Evolutionary conservation across 2,888 invertebrate species (phyloP), one percentile per base, ranked within the genome.

Genomic region (Pachycephus smyrnensis): DNA sequence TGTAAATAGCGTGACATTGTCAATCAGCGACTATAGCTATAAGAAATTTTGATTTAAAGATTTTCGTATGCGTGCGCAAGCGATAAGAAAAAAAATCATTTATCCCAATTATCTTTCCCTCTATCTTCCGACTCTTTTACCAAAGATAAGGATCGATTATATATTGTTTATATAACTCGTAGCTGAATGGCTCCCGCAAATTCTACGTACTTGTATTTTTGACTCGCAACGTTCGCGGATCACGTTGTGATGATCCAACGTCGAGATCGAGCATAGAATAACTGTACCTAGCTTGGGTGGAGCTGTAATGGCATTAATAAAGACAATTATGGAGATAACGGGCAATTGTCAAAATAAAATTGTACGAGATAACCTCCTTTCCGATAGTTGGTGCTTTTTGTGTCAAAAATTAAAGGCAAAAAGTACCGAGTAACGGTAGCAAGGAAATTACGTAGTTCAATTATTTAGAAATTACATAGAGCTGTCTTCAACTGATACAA

Each of bases 271-370:
- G 30, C 15, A 33, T 75, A 68, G 84, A 86, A 87, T 23, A 55
- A 55, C 84, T 87, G 88, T 90, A 88, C 85, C 86, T 89, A 87
- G 86, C 88, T 89, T 86, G 81, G 82, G 84, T 84, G 83, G 84
- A 86, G 85, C 85, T 86, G 78, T 83, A 86, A 86, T 81, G 84
- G 84, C 84, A 88, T 88, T 85, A 80, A 89, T 88, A 90, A 88
- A 89, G 80, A 79, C 81, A 85, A n/a, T 74, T 74, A 37, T 33
- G 74, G 37, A 74, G 74, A 37, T 55, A 55, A 37, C 11, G 11
- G 2, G 12, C 12, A 37, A 37, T 37, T 37, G 12, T 37, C 3
- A 12, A 37, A 37, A 3, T 12, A 37, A 55, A 9, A 55, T 55
- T 55, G 0, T 23, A 55, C 40, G 2, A 23, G 23, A 6, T 55